Conservation (phyloP, 2,797 vertebrate species). For the Gephyroberyx darwinii region DNA sequence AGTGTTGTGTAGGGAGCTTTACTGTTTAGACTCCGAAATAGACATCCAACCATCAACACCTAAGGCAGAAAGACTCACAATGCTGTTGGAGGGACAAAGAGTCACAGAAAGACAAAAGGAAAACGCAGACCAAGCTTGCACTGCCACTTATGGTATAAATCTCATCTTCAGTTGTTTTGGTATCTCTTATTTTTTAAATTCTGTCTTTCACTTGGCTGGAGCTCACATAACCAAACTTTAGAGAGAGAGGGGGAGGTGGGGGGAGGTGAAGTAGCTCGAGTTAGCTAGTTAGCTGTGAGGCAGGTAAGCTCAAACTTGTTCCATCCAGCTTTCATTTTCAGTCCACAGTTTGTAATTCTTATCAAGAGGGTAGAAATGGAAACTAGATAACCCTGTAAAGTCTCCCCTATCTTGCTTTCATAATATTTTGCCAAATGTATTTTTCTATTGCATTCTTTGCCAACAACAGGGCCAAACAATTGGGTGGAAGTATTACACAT, state of each 20-base stretch:
- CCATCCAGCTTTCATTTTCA: slow-evolving; percentile 47
- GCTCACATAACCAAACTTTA: slow-evolving; percentile 59
- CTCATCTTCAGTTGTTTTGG: slow-evolving; percentile 54
- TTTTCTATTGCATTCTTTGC: slow-evolving; percentile 39
- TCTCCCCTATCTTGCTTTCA: slow-evolving; percentile 25
- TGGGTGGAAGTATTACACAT: slow-evolving; percentile 30
- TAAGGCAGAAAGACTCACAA: slow-evolving; percentile 64
- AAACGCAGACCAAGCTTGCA: slow-evolving; percentile 75
- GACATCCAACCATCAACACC: slow-evolving; percentile 66
- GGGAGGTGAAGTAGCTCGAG: neutral
- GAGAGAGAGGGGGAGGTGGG: slow-evolving; percentile 21
- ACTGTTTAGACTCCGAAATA: slow-evolving; percentile 75
- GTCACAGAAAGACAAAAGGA: slow-evolving; percentile 46
- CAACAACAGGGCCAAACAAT: slow-evolving; percentile 27
- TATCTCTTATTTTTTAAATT: slow-evolving; percentile 39
- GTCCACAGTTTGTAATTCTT: slow-evolving; percentile 34
- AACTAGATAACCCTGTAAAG: slow-evolving; percentile 24
- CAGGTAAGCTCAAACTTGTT: slow-evolving; percentile 35
- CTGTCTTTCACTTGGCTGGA: slow-evolving; percentile 46
- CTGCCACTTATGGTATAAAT: slow-evolving; percentile 78
- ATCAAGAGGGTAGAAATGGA: slow-evolving; percentile 10
- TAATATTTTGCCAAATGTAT: slow-evolving; percentile 43
- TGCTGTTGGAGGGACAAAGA: slow-evolving; percentile 47
- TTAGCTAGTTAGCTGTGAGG: slow-evolving; percentile 22
- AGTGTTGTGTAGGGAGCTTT: slow-evolving; percentile 80